Conservation (phyloP, 2,797 vertebrate species). For the Podarcis siculus region DNA sequence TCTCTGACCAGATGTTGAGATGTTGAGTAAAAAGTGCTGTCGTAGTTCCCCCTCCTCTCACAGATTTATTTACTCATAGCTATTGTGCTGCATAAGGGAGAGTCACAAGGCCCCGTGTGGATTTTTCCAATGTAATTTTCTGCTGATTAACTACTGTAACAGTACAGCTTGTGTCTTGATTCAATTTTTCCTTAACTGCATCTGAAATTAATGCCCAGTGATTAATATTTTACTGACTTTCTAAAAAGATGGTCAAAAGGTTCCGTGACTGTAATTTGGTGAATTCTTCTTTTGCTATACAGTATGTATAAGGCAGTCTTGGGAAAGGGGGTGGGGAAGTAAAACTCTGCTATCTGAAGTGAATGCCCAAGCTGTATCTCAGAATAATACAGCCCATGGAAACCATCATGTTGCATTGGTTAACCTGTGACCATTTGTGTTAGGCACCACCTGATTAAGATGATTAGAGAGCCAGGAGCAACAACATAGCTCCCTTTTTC, state of each 20-base stretch:
- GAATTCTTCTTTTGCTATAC: background rate
- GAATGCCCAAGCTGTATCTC: background rate
- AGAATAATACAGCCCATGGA: background rate
- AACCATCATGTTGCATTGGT: background rate
- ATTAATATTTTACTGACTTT: background rate
- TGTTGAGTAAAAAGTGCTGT: background rate
- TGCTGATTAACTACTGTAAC: background rate
- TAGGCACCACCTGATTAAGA: background rate
- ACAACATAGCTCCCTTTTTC: background rate
- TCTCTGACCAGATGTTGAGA: background rate
- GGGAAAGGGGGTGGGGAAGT: background rate
- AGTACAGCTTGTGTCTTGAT: background rate
- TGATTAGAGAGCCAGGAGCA: background rate
- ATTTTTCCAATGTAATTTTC: fast-evolving
- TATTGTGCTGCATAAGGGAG: background rate
- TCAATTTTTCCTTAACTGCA: background rate
- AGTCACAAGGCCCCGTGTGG: background rate
- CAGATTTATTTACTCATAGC: background rate
- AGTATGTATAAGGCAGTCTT: background rate
- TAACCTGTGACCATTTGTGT: background rate
- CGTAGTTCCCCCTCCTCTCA: background rate
- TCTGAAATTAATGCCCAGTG: background rate
- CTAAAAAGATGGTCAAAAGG: fast-evolving
- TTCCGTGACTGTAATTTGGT: background rate
- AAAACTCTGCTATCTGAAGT: background rate